Conservation (phyloP, 2,888 invertebrate species). For the Brachypalpus laphriformis region DNA sequence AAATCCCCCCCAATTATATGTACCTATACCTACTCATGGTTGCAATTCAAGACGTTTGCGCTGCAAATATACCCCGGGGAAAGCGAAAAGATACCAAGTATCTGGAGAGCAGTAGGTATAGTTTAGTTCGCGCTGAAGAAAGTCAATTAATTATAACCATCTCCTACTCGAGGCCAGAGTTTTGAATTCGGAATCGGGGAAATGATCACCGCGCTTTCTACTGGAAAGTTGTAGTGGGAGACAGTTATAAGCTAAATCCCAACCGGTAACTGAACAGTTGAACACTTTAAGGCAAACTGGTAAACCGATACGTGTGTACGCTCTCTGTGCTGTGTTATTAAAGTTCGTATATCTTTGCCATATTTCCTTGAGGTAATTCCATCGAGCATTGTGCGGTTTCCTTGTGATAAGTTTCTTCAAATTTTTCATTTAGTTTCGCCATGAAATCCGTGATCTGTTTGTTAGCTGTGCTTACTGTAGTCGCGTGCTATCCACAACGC, state of each 20-base stretch:
- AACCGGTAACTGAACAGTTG: slow-evolving; percentile 55
- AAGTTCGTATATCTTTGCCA: slow-evolving; percentile 8
- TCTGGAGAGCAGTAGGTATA: slow-evolving; percentile 6
- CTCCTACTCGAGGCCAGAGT: slow-evolving; percentile 60
- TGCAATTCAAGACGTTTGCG: slow-evolving; percentile 42
- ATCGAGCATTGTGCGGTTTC: not conserved
- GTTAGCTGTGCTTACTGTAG: slow-evolving; percentile 75
- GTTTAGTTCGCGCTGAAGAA: slow-evolving; percentile 60
- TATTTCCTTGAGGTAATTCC: slow-evolving; percentile 11
- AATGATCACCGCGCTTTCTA: slow-evolving; percentile 60
- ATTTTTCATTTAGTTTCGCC: not conserved
- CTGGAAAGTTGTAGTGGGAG: slow-evolving; percentile 68
- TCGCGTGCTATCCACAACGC: slow-evolving; percentile 85
- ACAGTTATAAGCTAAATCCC: slow-evolving; percentile 68
- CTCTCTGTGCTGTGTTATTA: not conserved
- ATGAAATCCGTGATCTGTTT: slow-evolving; percentile 76
- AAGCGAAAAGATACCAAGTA: slow-evolving; percentile 47
- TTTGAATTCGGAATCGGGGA: slow-evolving; percentile 56
- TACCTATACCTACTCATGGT: not conserved
- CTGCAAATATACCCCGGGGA: slow-evolving; percentile 48
- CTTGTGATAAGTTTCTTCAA: not conserved
- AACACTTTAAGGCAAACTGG: slow-evolving; percentile 54
- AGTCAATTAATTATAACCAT: slow-evolving; percentile 66
- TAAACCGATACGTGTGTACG: slow-evolving; percentile 28
- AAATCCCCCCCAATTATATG: not conserved